A percentile compares a stretch with the other conserved stretches of the same genome.
phyloP scores from a whole-genome alignment of 1,140 invertebrate species.

The Caerostris extrusa region DNA sequence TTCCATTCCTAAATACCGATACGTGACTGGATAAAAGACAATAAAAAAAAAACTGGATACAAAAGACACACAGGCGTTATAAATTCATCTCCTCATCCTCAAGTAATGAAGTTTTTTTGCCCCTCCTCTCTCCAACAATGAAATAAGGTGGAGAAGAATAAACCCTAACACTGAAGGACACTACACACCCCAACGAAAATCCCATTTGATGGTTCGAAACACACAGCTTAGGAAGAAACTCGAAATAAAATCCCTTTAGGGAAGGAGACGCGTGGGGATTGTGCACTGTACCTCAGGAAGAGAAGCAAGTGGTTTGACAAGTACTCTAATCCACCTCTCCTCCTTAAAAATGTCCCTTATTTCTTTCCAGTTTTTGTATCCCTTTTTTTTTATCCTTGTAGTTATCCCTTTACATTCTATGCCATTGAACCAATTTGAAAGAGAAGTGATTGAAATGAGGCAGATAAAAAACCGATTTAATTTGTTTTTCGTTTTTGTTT shows the following conservation, averaged over 20 bases:
- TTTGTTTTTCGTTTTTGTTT: background rate
- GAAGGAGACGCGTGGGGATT: constrained; percentile 16
- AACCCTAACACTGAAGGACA: constrained; percentile 18
- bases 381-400: background rate
- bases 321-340: constrained; percentile 40
- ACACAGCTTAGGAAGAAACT: constrained; percentile 48
- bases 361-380: background rate
- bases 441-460: constrained; percentile 3
- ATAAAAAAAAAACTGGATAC: constrained; percentile 11
- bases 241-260: constrained; percentile 59
- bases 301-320: constrained; percentile 58
- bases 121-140: constrained; percentile 8
- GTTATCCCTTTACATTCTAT: background rate
- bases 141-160: constrained; percentile 17
- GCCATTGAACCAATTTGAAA: background rate
- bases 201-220: constrained; percentile 58
- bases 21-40: constrained; percentile 26
- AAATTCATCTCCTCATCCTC: constrained; percentile 43
- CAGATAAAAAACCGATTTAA: background rate
- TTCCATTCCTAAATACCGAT: background rate
- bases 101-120: constrained; percentile 58
- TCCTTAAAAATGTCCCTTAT: background rate
- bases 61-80: background rate
- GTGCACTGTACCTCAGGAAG: background rate
- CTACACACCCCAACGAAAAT: constrained; percentile 21